Evolutionary conservation across 2,888 invertebrate species (phyloP).

Genomic region (Mythimna loreyi): DNA sequence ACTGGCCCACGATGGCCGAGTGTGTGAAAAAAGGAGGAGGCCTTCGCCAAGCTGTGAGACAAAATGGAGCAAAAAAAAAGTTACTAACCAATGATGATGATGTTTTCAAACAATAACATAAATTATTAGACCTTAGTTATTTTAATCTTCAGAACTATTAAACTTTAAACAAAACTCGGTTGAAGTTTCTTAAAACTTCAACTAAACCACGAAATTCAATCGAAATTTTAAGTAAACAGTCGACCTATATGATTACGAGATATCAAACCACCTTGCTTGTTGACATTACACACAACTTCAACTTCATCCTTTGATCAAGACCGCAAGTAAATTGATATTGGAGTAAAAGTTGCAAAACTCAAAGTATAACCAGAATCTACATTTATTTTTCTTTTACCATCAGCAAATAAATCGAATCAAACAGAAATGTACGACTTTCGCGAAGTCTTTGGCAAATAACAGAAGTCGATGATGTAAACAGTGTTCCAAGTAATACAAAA

Average conservation of each 20-base stretch:
- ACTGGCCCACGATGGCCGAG: no score
- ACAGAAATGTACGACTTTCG: slow-evolving; percentile 26
- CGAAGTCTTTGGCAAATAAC: slow-evolving; percentile 37
- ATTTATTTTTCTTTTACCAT: slow-evolving; percentile 39
- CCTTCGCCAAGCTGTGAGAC: no score
- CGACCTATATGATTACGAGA: not conserved
- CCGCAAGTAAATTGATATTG: slow-evolving; percentile 13
- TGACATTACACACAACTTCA: slow-evolving; percentile 5
- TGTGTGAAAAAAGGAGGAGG: no score
- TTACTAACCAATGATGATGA: not conserved
- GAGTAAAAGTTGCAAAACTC: slow-evolving; percentile 27
- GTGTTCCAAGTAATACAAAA: slow-evolving; percentile 43
- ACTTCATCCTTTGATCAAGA: slow-evolving; percentile 21
- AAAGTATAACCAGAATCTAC: slow-evolving; percentile 15
- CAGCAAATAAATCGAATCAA: slow-evolving; percentile 43
- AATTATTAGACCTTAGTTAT: not conserved
- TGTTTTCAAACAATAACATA: not conserved
- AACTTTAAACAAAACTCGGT: no score
- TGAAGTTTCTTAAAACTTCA: no score
- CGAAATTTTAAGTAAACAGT: not conserved
- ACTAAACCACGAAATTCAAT: not conserved
- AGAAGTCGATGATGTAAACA: slow-evolving; percentile 37
- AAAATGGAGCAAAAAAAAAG: no score
- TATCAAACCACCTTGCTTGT: not conserved
- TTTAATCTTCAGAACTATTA: not conserved